Percentiles rank a stretch among this genome's conserved stretches.
Evolutionary conservation across 2,797 vertebrate species (phyloP).

Genomic region (Buceros bicornis): DNA sequence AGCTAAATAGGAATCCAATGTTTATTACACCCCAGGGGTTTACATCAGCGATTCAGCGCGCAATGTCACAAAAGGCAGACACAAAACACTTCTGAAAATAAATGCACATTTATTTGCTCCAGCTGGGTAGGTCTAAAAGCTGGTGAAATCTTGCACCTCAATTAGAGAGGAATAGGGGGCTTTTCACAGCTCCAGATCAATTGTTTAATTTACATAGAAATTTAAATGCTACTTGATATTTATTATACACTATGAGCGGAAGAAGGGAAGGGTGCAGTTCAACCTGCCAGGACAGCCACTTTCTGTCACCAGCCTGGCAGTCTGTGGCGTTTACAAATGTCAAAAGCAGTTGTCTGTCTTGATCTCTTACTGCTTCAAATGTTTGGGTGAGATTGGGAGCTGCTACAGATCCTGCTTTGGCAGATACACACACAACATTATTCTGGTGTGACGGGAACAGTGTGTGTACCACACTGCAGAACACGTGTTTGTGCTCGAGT

Average conservation of each 20-base stretch:
- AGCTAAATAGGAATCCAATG: neutral
- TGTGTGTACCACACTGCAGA: fast-evolving
- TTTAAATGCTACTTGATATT: neutral
- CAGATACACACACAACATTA: neutral
- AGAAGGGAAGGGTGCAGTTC: neutral
- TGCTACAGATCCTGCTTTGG: neutral
- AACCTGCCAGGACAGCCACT: neutral
- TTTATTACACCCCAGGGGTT: conserved; percentile 32
- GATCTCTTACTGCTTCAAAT: neutral
- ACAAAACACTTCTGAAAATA: conserved; percentile 3
- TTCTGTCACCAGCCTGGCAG: neutral
- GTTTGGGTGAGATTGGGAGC: neutral
- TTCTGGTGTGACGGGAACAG: neutral
- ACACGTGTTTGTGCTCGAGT: neutral
- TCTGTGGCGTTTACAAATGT: neutral
- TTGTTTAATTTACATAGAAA: neutral
- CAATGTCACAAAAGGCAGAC: neutral
- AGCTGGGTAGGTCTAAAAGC: neutral
- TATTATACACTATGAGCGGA: neutral
- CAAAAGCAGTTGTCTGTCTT: neutral
- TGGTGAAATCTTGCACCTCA: neutral
- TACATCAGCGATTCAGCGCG: neutral
- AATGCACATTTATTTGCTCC: neutral
- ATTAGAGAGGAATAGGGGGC: neutral
- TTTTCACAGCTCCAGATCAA: neutral